phyloP scores from a whole-genome alignment of 2,797 vertebrate genomes.

The Luscinia megarhynchos region DNA sequence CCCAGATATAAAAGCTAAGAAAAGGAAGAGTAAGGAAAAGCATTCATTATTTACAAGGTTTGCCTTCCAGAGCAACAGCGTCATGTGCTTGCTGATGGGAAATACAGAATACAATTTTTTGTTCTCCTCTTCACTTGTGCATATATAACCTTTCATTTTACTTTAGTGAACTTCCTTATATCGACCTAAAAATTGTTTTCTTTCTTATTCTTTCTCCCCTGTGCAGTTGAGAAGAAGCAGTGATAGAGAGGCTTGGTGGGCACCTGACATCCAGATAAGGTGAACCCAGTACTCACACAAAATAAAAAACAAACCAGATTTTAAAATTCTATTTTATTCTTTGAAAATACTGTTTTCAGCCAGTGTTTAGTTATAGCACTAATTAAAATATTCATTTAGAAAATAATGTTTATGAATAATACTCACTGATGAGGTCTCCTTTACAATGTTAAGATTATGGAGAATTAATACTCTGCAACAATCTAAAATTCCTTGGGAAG shows the following conservation, averaged over 20 bases:
- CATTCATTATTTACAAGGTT: background rate
- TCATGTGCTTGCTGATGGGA: background rate
- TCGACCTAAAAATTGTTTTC: background rate
- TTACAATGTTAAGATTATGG: background rate
- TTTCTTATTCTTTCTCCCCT: background rate
- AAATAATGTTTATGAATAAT: background rate
- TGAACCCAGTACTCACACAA: background rate
- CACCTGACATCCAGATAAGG: background rate
- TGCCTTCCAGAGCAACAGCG: accelerated
- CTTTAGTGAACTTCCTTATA: background rate
- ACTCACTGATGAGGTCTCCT: background rate
- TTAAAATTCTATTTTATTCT: background rate
- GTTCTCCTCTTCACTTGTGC: background rate
- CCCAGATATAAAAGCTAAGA: background rate
- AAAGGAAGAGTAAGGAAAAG: background rate
- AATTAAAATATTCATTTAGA: background rate
- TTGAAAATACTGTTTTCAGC: background rate
- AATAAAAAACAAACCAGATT: background rate
- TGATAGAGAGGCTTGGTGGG: background rate
- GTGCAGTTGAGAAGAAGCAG: background rate
- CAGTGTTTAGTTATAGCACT: background rate
- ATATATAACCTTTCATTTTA: background rate
- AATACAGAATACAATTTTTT: background rate
- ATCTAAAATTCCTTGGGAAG: background rate
- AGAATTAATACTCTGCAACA: background rate